Base-by-base conservation (phyloP, 2,797 vertebrate species). In the Allenopithecus nigroviridis region DNA sequence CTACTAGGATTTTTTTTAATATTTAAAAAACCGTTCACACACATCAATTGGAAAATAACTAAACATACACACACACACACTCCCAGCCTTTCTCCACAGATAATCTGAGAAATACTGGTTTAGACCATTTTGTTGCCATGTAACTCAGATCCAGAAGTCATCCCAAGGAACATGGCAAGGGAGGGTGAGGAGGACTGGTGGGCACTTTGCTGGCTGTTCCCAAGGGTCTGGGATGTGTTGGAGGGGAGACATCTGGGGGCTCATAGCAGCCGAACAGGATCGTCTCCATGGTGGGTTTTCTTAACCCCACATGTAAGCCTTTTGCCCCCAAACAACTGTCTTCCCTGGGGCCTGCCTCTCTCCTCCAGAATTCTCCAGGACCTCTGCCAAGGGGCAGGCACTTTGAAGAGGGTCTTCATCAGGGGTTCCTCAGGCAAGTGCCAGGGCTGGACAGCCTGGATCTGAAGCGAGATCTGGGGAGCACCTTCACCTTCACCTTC, bases 141-240 rank as follows among this genome's bases (percentile, higher is more conserved):
- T 11, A 6, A 12, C 8, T 6, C 8, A 50, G 22, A 28, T 13
- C 26, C 8, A 16, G 46, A 41, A 7, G 22, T 68, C 64, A 1
- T 2, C 3, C 19, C 4, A 3, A 9, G n/a, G 59, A 9, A 30
- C 57, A 8, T 0, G 2, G 19, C 5, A 3, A 6, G 12, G 79
- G 33, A 50, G 10, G 53, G 16, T 5, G 24, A 39, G 4, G n/a
- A 5, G 14, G 24, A 5, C 8, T 3, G 8, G 39, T 13, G 24
- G 39, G 57, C 17, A 36, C 3, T 28, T 24, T 2, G 3, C 5
- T 3, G 39, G 50, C n/a, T 2, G 3, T 2, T 26, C 22, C 30
- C 7, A 1, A 7, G 46, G 41, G 33, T 48, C 64, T 17, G 22
- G 0, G 41, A 6, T 0, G 0, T 3, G 7, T 0, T 0, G n/a